Conservation (phyloP, 2,113 vertebrate genomes). For the Tiliqua scincoides region DNA sequence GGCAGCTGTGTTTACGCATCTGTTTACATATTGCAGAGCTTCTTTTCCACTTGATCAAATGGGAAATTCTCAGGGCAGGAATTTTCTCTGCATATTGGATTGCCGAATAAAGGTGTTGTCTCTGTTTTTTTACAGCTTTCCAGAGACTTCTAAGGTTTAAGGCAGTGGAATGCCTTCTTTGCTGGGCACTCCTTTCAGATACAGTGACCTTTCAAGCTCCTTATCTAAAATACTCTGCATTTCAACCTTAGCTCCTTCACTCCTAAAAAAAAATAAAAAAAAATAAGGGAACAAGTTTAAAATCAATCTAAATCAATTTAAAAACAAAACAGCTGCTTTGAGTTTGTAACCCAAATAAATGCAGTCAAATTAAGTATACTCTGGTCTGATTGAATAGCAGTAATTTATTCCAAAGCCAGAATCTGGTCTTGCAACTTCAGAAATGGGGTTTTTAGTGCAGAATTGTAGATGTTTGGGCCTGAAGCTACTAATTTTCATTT, state of each 20-base stretch:
- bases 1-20: not conserved
- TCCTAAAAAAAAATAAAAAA: not conserved
- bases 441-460: not conserved
- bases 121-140: not conserved
- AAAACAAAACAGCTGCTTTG: not conserved
- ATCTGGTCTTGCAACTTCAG: not conserved
- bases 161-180: not conserved
- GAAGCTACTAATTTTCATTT: not conserved
- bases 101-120: not conserved
- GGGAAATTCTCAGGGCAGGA: not conserved
- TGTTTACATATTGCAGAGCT: not conserved
- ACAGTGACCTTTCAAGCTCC: not conserved
- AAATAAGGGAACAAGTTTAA: not conserved
- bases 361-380: not conserved
- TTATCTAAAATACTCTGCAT: not conserved
- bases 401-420: not conserved
- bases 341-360: not conserved
- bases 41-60: not conserved
- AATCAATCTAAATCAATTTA: not conserved
- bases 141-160: not conserved
- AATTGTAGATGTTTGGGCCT: not conserved
- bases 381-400: not conserved
- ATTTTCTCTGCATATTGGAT: not conserved
- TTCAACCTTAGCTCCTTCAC: not conserved
- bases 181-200: not conserved